Base-by-base conservation (phyloP, 2,113 vertebrate species). In the Takifugu bimaculatus region DNA sequence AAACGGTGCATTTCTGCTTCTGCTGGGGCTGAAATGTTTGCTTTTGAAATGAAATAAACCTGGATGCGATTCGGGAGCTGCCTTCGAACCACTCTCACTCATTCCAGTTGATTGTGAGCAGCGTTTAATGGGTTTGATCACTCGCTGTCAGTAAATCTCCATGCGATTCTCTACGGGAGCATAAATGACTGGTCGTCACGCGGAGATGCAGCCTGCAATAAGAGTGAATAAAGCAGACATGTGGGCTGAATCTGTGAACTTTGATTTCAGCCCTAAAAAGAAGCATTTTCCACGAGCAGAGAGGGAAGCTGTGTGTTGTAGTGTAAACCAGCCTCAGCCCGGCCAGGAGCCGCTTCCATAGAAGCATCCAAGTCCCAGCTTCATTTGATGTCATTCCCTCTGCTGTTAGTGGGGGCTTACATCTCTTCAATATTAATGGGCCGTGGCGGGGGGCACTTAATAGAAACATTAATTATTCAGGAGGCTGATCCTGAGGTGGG, bases 401-500 rank as follows among this genome's bases (percentile, higher is more conserved):
- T 58, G 77, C 85, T 83, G 87, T 89, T 87, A 88, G 80, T 66
- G 43, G 69, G 60, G 82, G 76, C 84, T 89, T 89, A 88, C 81
- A 83, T 83, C 80, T 77, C 70, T 83, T 91, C 80, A 91, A 90
- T 90, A 91, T 91, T 90, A 88, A 92, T 89, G 78, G 72, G 75
- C 68, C 60, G 39, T 62, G 82, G 78, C 85, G 83, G 85, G 85
- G 82, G 83, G 75, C 81, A 76, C 85, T 85, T 90, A 90, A 91
- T 84, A 86, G 85, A 88, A 88, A 81, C 78, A 89, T 91, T 85
- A 82, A 91, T 90, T 86, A 91, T 90, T 90, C 84, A 92, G 64
- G 68, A 81, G 76, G 56, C 63, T 73, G 72, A 83, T 87, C 77
- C 71, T 50, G 70, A 81, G 79, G 81, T 82, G 75, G 88, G 84